Evolutionary conservation across 2,797 vertebrate genomes (phyloP).

Genomic region (Sylvilagus floridanus): DNA sequence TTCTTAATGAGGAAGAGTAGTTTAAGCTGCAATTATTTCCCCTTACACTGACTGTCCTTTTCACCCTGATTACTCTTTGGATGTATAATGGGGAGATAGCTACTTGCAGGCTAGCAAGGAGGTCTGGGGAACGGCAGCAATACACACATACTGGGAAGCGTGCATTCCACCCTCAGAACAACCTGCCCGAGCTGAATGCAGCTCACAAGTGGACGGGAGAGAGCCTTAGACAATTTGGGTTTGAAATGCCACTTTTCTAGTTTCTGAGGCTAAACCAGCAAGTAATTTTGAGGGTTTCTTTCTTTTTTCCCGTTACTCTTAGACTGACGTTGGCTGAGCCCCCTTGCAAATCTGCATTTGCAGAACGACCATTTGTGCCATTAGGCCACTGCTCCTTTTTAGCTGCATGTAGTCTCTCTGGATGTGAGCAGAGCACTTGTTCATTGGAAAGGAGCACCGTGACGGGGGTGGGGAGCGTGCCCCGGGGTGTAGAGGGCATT

Average conservation of each 20-base stretch:
- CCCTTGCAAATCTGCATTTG: slow-evolving; percentile 62
- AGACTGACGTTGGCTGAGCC: slow-evolving; percentile 64
- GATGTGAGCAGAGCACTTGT: slow-evolving; percentile 58
- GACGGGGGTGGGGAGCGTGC: slow-evolving; percentile 50
- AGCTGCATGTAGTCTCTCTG: slow-evolving; percentile 56
- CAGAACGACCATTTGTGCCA: slow-evolving; percentile 57
- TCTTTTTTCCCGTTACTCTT: slow-evolving; percentile 40
- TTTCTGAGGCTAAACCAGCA: slow-evolving; percentile 67
- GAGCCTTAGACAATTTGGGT: slow-evolving; percentile 61
- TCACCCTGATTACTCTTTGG: slow-evolving; percentile 84
- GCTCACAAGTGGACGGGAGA: slow-evolving; percentile 43
- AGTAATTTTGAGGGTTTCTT: slow-evolving; percentile 43
- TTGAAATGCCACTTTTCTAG: slow-evolving; percentile 71
- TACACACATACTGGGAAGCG: slow-evolving; percentile 61
- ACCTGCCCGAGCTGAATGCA: slow-evolving; percentile 54
- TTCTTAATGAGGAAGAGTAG: slow-evolving; percentile 84
- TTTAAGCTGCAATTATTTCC: slow-evolving; percentile 85
- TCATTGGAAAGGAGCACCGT: slow-evolving; percentile 51
- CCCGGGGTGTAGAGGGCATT: not conserved
- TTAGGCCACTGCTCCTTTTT: slow-evolving; percentile 64
- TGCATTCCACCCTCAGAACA: slow-evolving; percentile 69
- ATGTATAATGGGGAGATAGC: slow-evolving; percentile 82
- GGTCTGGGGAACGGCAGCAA: slow-evolving; percentile 79
- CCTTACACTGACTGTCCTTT: slow-evolving; percentile 84
- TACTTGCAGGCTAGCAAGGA: slow-evolving; percentile 72